A percentile compares a stretch with the other conserved stretches of the same genome.
phyloP scores from a whole-genome alignment of 2,113 vertebrate species.

The Ptyas mucosa region DNA sequence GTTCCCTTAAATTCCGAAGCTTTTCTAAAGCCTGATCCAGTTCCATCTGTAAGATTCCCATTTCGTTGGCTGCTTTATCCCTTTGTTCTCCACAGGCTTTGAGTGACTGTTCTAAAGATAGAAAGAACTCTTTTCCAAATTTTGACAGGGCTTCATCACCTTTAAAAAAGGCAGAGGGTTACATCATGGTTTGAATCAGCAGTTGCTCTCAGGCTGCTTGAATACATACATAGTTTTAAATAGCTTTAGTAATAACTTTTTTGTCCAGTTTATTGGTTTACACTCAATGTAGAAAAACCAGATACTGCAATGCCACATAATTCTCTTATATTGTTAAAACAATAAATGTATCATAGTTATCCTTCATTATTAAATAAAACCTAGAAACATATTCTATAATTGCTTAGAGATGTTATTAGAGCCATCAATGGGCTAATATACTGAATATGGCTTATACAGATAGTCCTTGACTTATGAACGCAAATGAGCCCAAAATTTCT shows the following conservation, averaged over 20 bases:
- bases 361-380: not conserved
- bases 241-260: not conserved
- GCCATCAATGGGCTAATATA: not conserved
- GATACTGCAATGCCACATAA: not conserved
- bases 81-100: constrained; percentile 52
- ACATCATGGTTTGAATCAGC: constrained; percentile 33
- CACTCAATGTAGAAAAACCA: not conserved
- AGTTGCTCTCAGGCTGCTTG: not conserved
- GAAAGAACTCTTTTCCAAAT: constrained; percentile 56
- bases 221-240: not conserved
- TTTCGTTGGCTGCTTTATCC: constrained; percentile 47
- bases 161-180: constrained; percentile 28
- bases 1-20: constrained; percentile 45
- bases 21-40: constrained; percentile 38
- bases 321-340: not conserved
- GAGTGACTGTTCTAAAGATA: constrained; percentile 48
- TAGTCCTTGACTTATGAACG: not conserved
- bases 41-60: constrained; percentile 44
- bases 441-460: not conserved
- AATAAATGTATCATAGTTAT: not conserved
- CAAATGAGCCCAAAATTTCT: not conserved
- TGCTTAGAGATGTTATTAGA: not conserved
- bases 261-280: not conserved
- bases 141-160: constrained; percentile 54
- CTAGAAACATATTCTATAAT: not conserved